Evolutionary conservation across 2,113 vertebrate species (phyloP), one percentile per base, ranked within the genome.

Genomic region (Poecile atricapillus): DNA sequence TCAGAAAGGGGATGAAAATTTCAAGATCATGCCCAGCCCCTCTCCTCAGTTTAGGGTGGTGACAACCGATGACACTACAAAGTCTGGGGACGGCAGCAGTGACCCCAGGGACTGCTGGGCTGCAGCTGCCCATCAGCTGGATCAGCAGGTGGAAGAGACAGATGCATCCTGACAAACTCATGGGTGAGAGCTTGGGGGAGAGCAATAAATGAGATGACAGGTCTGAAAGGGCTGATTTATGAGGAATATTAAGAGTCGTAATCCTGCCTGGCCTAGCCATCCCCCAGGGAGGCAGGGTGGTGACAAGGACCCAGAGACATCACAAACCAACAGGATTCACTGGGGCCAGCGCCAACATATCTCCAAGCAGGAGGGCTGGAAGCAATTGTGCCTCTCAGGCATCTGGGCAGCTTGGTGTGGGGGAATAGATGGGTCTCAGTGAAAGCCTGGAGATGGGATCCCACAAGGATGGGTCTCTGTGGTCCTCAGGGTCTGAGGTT

Each of bases 61-160:
- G 39, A 39, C 2, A 7, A 7, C 10, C 0, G 0, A 53, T 71
- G 78, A 56, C n/a, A 41, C 33, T 4, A 0, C 44, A 41, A n/a
- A 33, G n/a, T 44, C 27, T 3, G 8, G 50, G 37, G 58, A 43
- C 0, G 0, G 82, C 49, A 87, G 23, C 1, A 5, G 62, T 50
- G 62, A 84, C 33, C 37, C 30, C 1, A 1, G 39, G 24, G 52
- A 20, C 9, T 0, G 2, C 39, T 2, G 19, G 58, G 58, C 64
- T 90, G 64, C 89, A 90, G 79, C 95, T 97, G 95, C 86, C 80
- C 94, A 86, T 94, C 94, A 93, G 84, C 94, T 93, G 94, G 78
- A 77, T 76, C 71, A 91, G 91, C 6, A n/a, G 43, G 77, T 89
- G 71, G 92, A 85, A 85, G 70, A 95, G 79, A 33, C 78, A 62